Percentiles rank a stretch among this genome's conserved stretches.
These are phyloP conservation scores for Ichneumoninae sp. DNA, from an alignment of 2,888 invertebrate genomes.

Conservation along the genomic window DNA sequence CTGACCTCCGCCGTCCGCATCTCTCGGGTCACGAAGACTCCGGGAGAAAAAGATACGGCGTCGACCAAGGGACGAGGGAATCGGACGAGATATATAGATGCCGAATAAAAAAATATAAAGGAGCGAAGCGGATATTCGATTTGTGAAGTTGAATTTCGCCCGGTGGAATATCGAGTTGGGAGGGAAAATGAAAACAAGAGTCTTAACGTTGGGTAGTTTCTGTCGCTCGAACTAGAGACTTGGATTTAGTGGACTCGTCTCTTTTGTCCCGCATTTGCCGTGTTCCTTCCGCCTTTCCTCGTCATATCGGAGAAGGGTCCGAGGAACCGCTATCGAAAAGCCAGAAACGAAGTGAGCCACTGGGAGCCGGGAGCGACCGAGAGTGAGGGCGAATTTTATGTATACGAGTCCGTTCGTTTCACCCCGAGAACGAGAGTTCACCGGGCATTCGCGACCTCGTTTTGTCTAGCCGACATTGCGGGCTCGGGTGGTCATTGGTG, in stretches of 20 bases:
- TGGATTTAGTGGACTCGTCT: not conserved
- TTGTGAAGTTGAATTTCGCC: slow-evolving; percentile 19
- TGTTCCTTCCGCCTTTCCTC: not conserved
- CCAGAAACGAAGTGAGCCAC: slow-evolving; percentile 50
- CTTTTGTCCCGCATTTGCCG: not conserved
- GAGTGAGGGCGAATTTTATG: slow-evolving; percentile 57
- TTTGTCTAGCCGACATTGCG: slow-evolving; percentile 62
- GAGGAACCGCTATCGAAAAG: not conserved
- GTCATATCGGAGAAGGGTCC: slow-evolving; percentile 9
- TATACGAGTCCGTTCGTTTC: slow-evolving; percentile 44
- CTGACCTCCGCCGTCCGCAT: slow-evolving; percentile 32
- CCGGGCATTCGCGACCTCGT: slow-evolving; percentile 61
- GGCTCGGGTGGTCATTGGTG: slow-evolving; percentile 33
- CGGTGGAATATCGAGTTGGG: not conserved
- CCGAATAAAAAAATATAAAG: slow-evolving; percentile 8
- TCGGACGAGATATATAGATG: not conserved
- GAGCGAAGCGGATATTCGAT: slow-evolving; percentile 41
- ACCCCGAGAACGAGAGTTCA: slow-evolving; percentile 53
- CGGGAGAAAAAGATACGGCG: not conserved
- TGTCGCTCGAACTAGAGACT: not conserved
- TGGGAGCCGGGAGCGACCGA: slow-evolving; percentile 19
- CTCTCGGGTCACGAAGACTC: slow-evolving; percentile 41
- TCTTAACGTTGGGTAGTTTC: slow-evolving; percentile 1
- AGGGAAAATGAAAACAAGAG: not conserved
- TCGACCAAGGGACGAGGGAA: not conserved